phyloP scores from a whole-genome alignment of 2,888 invertebrate species.

The Lasioglossum oenotherae region DNA sequence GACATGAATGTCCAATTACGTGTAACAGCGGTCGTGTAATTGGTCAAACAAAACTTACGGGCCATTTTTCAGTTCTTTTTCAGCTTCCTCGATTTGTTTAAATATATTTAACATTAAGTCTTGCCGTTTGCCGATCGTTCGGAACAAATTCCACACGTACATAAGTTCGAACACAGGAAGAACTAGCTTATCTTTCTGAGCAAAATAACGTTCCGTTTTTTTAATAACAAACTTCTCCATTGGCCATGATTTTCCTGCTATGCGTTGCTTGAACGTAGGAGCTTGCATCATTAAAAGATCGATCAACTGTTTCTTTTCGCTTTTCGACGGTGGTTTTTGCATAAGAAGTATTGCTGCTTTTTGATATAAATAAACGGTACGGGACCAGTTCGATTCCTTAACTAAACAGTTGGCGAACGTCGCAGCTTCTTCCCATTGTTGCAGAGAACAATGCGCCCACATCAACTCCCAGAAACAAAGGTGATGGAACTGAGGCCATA shows the following conservation, averaged over 20 bases:
- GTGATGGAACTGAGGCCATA: slow-evolving; percentile 97
- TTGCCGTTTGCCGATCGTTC: slow-evolving; percentile 90
- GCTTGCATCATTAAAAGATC: slow-evolving; percentile 91
- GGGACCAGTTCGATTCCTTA: slow-evolving; percentile 95
- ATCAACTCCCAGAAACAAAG: slow-evolving; percentile 97
- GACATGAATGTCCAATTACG: background rate
- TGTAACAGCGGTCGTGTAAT: background rate
- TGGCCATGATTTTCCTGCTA: slow-evolving; percentile 98
- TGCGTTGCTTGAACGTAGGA: slow-evolving; percentile 93
- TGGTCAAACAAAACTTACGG: slow-evolving; percentile 71
- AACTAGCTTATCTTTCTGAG: slow-evolving; percentile 90
- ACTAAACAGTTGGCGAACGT: slow-evolving; percentile 90
- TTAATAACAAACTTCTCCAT: slow-evolving; percentile 98
- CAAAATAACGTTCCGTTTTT: slow-evolving; percentile 91
- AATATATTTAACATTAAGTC: slow-evolving; percentile 87
- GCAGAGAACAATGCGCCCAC: slow-evolving; percentile 92
- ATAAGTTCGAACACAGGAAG: slow-evolving; percentile 95
- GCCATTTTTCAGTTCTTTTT: slow-evolving; percentile 71
- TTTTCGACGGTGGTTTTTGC: slow-evolving; percentile 86
- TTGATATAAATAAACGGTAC: slow-evolving; percentile 95
- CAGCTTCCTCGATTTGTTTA: slow-evolving; percentile 87
- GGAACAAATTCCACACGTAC: slow-evolving; percentile 97
- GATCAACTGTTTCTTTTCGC: slow-evolving; percentile 85
- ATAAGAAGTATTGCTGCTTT: slow-evolving; percentile 93
- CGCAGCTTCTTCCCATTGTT: slow-evolving; percentile 92